A percentile compares a stretch with the other conserved stretches of the same genome.
Conservation (phyloP, 1,140 invertebrate species). For the Drosophila mauritiana region DNA sequence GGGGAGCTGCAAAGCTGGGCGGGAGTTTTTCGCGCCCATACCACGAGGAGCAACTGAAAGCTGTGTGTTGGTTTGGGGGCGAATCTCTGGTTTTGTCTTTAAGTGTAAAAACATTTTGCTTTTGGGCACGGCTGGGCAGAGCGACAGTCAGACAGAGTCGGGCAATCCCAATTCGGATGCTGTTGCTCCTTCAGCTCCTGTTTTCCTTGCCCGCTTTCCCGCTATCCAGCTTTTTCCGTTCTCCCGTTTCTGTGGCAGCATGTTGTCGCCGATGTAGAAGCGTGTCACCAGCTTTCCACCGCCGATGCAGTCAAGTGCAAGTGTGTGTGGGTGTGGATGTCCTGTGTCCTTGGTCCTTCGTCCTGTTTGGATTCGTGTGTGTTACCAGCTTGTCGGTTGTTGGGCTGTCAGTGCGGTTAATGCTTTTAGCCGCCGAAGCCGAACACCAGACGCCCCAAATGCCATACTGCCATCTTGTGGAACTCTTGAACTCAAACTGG, state of each 20-base stretch:
- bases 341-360: constrained; percentile 1
- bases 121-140: constrained; percentile 43
- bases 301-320: constrained; percentile 72
- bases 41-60: constrained; percentile 5
- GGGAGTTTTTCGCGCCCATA: constrained; percentile 50
- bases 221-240: background rate
- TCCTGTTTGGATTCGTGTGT: constrained; percentile 54
- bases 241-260: constrained; percentile 47
- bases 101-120: constrained; percentile 83
- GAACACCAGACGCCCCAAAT: constrained; percentile 45
- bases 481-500: constrained; percentile 8
- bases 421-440: constrained; percentile 69
- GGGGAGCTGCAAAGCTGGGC: constrained; percentile 24
- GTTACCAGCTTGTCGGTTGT: constrained; percentile 54
- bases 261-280: constrained; percentile 76
- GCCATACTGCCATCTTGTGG: background rate
- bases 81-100: constrained; percentile 82
- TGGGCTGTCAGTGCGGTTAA: constrained; percentile 72
- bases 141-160: constrained; percentile 6
- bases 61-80: constrained; percentile 46
- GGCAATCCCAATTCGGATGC: constrained; percentile 51
- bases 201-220: background rate
- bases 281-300: constrained; percentile 67
- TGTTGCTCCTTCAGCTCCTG: constrained; percentile 13
- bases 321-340: constrained; percentile 24